Evolutionary conservation across 2,888 invertebrate species (phyloP).

Genomic region (Drosophila leonis): DNA sequence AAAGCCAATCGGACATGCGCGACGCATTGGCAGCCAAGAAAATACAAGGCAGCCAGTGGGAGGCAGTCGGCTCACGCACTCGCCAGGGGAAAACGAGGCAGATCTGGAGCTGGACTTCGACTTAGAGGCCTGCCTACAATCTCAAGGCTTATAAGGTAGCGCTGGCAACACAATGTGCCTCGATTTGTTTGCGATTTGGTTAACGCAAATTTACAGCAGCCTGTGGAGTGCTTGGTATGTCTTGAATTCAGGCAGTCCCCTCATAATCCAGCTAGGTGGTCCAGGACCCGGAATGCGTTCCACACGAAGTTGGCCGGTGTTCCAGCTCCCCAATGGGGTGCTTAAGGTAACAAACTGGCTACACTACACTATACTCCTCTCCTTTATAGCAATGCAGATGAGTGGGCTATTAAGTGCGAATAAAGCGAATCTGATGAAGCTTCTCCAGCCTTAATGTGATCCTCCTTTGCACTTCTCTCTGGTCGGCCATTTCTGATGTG

Average conservation of each 20-base stretch:
- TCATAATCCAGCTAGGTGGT: constrained; percentile 58
- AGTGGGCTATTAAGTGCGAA: constrained; percentile 47
- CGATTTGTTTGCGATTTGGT: constrained; percentile 78
- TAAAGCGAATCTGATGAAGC: constrained; percentile 36
- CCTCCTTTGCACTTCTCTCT: constrained; percentile 21
- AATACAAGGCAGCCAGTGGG: constrained; percentile 48
- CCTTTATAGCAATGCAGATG: constrained; percentile 22
- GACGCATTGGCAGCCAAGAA: constrained; percentile 72
- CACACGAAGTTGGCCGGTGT: constrained; percentile 19
- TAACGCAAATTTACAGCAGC: constrained; percentile 68
- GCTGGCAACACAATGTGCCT: constrained; percentile 51
- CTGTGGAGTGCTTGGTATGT: constrained; percentile 28
- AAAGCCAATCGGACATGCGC: constrained; percentile 76
- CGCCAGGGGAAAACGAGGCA: constrained; percentile 1
- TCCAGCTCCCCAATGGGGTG: constrained; percentile 12
- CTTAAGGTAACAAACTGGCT: constrained; percentile 20
- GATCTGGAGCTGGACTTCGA: constrained; percentile 20
- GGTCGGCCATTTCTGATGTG: constrained; percentile 58
- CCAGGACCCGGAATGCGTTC: constrained; percentile 34
- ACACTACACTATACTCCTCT: background rate
- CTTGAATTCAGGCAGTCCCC: constrained; percentile 34
- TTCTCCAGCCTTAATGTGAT: constrained; percentile 8
- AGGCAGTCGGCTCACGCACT: constrained; percentile 63
- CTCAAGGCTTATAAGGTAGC: constrained; percentile 58
- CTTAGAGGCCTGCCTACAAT: constrained; percentile 26